Evolutionary conservation across 2,113 vertebrate species (phyloP), one percentile per base, ranked within the genome.

Genomic region (Pao palembangensis): DNA sequence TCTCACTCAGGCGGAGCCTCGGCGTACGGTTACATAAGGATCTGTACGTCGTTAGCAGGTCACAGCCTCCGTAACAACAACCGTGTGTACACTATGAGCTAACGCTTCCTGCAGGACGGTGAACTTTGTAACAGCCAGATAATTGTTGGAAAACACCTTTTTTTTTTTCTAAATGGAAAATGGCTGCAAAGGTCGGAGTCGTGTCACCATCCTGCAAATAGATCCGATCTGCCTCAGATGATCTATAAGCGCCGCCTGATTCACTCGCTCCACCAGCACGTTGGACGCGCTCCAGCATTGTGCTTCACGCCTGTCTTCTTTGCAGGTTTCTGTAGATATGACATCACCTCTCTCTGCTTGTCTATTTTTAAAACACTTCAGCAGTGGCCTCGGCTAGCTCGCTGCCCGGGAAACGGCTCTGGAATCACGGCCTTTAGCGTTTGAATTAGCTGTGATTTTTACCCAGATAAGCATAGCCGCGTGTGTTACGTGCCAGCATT

Each of bases 361-460:
- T 72, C 82, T 88, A 84, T 83, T 85, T 89, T 69, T 75, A 77
- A 75, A 76, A 17, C 21, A 58, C 65, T 7, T 71, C 59, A 71
- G 47, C 10, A 56, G 19, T 4, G 31, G 74, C 66, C 38, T 81
- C 56, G 5, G 48, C 55, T 56, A 20, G 60, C 73, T 69, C 11
- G 34, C 8, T 19, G 50, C 64, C 76, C 78, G 56, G 51, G 77
- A 83, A 83, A 86, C 44, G 6, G 51, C 17, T 6, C 52, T 75
- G 60, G 52, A 66, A 60, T 28, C 31, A 46, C 34, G 53, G 25
- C 47, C 60, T 75, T 58, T 58, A 46, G 62, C 21, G 41, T 61
- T 70, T 1, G 61, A 48, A 67, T 54, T 16, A 0, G 12, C 25
- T 38, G 31, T 8, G 19, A 17, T 49, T 53, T 59, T 57, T 18